These are phyloP conservation scores for Mesodorylaimus sp. DNA, from an alignment of 2,888 invertebrate genomes.

Conservation along the genomic window DNA sequence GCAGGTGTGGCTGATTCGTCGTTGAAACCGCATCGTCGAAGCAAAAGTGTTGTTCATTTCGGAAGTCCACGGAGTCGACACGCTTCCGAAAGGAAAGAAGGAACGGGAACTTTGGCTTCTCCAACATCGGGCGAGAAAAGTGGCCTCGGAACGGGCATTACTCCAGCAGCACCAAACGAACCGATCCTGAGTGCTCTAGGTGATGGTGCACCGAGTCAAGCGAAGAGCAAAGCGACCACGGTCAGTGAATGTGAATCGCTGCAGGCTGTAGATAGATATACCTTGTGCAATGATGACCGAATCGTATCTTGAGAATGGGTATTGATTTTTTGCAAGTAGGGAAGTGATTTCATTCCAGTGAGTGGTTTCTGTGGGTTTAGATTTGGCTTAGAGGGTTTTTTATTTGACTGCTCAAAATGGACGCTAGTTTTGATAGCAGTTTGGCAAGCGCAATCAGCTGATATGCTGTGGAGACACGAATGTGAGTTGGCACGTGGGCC, in stretches of 20 bases:
- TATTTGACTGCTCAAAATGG: no score
- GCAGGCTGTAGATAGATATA: conserved; percentile 11
- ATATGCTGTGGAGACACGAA: no score
- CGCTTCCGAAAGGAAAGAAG: not conserved
- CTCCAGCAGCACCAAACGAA: not conserved
- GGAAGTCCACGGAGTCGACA: not conserved
- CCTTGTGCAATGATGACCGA: conserved; percentile 8
- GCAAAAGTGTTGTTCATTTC: conserved; percentile 4
- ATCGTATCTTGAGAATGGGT: conserved; percentile 8
- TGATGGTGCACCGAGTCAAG: not conserved
- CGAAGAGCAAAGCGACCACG: not conserved
- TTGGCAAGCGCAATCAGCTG: no score
- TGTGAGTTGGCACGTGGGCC: no score
- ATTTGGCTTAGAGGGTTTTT: no score
- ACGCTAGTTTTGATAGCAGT: no score
- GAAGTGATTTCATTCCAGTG: no score
- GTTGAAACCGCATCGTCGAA: not conserved
- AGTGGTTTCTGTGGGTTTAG: no score
- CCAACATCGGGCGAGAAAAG: not conserved
- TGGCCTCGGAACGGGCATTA: not conserved
- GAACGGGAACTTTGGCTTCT: no score
- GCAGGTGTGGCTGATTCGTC: no score
- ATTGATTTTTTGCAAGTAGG: no score
- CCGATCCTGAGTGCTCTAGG: not conserved
- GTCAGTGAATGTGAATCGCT: no score